Base-by-base conservation (phyloP, 2,113 vertebrate species). In the Procapra przewalskii region DNA sequence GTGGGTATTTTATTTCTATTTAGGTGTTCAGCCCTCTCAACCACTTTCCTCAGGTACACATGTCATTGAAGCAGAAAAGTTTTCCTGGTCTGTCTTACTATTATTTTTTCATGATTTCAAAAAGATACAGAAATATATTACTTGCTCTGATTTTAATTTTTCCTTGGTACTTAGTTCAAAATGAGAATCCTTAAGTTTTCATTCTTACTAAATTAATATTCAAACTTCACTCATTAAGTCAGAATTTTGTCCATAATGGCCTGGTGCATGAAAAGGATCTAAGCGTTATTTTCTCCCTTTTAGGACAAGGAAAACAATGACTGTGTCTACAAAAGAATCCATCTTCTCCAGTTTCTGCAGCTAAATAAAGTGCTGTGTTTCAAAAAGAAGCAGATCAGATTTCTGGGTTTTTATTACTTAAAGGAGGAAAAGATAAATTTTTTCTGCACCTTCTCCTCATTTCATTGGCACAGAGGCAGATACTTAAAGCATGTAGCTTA, bases 351-450 rank as follows among this genome's bases (percentile, higher is more conserved):
- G 67, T 89, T 96, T 96, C 89, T 88, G 89, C 85, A 85, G 59
- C 40, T 85, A 82, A 92, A 94, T 97, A 82, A 96, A 79, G 86
- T 43, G 13, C 52, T 96, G 87, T 90, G 45, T 62, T 95, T 97
- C 83, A 90, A 77, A 77, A 29, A 97, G n/a, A 80, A 94, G 40
- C 55, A 88, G n/a, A 60, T 43, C 95, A 87, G 52, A 83, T 54
- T 91, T 92, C 93, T 95, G 83, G 11, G 50, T 91, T 54, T 79
- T 80, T 7, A 16, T 75, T 79, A 57, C 45, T 57, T 60, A 57
- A 85, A 96, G 25, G 54, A 40, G 36, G 33, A 36, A 36, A 88
- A 48, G 43, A 83, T 59, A 52, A 87, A 4, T n/a, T 36, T 40
- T 94, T 81, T 45, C 89, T 94, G 12, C 27, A 62, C 52, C 16